A percentile compares a stretch with the other conserved stretches of the same genome.
phyloP scores from a whole-genome alignment of 2,113 vertebrate species.

The Oreamnos americanus region DNA sequence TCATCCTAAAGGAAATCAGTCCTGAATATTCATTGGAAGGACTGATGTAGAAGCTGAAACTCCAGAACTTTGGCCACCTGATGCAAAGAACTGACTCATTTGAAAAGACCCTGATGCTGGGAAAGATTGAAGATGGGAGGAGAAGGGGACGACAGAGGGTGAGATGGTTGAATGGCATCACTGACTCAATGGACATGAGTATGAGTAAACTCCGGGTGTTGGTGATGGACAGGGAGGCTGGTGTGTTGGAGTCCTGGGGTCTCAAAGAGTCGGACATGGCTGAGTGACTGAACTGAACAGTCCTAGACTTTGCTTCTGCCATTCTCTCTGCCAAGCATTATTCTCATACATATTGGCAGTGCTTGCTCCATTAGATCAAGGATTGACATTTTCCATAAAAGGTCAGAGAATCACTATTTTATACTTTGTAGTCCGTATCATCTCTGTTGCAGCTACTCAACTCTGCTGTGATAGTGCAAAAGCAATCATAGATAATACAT shows the following conservation, averaged over 20 bases:
- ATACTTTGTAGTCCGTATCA: background rate
- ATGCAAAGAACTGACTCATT: background rate
- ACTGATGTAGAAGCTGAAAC: background rate
- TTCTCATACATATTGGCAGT: background rate
- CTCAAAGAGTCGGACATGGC: accelerated
- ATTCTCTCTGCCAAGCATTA: background rate
- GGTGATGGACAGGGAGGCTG: background rate
- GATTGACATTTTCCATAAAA: background rate
- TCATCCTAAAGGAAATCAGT: background rate
- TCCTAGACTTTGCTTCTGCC: background rate
- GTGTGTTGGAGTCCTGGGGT: background rate
- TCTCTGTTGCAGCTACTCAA: background rate
- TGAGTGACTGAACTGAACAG: background rate
- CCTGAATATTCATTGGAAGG: background rate
- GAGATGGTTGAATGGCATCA: background rate
- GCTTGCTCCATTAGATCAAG: background rate
- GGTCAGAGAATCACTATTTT: background rate
- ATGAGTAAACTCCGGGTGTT: background rate
- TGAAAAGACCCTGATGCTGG: background rate
- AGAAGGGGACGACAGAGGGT: background rate
- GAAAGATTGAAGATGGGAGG: background rate
- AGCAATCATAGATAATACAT: background rate
- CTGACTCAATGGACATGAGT: background rate
- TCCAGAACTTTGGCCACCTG: background rate
- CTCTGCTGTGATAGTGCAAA: background rate